Base-by-base conservation (phyloP, 2,797 vertebrate species). In the Sebastes cheni region DNA sequence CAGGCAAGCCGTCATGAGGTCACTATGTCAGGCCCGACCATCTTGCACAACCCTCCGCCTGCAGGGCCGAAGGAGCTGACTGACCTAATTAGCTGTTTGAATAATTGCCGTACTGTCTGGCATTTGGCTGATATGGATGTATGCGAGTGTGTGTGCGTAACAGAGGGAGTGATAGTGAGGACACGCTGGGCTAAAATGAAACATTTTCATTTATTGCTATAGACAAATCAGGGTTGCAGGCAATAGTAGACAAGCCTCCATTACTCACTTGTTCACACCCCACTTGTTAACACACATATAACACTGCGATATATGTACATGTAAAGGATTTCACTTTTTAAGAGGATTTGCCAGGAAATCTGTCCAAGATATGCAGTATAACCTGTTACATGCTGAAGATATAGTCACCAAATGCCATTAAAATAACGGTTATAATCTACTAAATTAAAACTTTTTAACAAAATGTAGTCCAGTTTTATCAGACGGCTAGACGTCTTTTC, bases 11-110 rank as follows among this genome's bases (percentile, higher is more conserved):
- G 25, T 88, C 84, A 76, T 7, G 65, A 80, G 92, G 93, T 94
- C 94, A 94, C 72, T 86, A 64, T 92, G 94, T 92, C 93, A 90
- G 87, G 66, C 74, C 75, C 54, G 83, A 92, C 89, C 89, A 86
- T 94, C 92, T 93, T 91, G 89, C 89, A 85, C 83, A 80, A 81
- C 52, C 77, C 75, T 86, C 80, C 72, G 77, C 79, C 85, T 70
- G 76, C 72, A 67, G 85, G 82, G 88, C 88, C 62, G 56, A 87
- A 90, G 88, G 84, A 93, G 81, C 83, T 32, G 83, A 89, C 86
- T 95, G 93, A 94, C 94, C 95, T 90, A 95, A 95, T 95, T 95
- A 94, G 90, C 86, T 39, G 66, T 84, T 88, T 94, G 93, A 94
- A 91, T 94, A 92, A 94, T 94, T 89, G 80, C 81, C 78, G 73